These are phyloP conservation scores for Bombyx mandarina DNA, from an alignment of 1,140 invertebrate species.

Conservation along the genomic window DNA sequence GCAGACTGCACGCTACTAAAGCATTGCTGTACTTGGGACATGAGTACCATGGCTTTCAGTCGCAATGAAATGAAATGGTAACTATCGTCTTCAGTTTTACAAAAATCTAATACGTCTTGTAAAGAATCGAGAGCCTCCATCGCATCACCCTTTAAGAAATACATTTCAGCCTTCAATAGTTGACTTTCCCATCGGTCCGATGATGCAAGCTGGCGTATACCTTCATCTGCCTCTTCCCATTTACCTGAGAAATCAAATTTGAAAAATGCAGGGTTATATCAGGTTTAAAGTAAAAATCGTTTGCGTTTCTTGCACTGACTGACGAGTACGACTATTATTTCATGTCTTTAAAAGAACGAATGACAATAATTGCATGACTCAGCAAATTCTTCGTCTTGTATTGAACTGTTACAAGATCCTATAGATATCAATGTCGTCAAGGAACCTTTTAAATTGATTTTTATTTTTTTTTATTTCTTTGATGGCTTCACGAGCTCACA, in stretches of 20 bases:
- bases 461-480: too few relatives aligned
- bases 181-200: slow-evolving; percentile 80
- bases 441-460: too few relatives aligned
- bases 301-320: too few relatives aligned
- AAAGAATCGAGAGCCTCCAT: slow-evolving; percentile 73
- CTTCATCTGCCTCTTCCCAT: slow-evolving; percentile 82
- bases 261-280: too few relatives aligned
- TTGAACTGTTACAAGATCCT: too few relatives aligned
- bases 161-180: slow-evolving; percentile 76
- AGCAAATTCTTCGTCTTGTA: too few relatives aligned
- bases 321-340: too few relatives aligned
- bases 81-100: slow-evolving; percentile 64
- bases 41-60: slow-evolving; percentile 79
- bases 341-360: too few relatives aligned
- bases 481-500: too few relatives aligned
- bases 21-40: slow-evolving; percentile 79
- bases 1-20: slow-evolving; percentile 69
- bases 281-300: too few relatives aligned
- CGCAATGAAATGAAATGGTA: slow-evolving; percentile 72
- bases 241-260: slow-evolving; percentile 68
- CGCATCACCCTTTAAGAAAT: slow-evolving; percentile 78
- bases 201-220: slow-evolving; percentile 80
- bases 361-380: too few relatives aligned
- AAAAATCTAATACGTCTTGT: slow-evolving; percentile 72
- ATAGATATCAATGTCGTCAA: too few relatives aligned